Base-by-base conservation (phyloP, 2,888 invertebrate genomes). In the Leucania comma region DNA sequence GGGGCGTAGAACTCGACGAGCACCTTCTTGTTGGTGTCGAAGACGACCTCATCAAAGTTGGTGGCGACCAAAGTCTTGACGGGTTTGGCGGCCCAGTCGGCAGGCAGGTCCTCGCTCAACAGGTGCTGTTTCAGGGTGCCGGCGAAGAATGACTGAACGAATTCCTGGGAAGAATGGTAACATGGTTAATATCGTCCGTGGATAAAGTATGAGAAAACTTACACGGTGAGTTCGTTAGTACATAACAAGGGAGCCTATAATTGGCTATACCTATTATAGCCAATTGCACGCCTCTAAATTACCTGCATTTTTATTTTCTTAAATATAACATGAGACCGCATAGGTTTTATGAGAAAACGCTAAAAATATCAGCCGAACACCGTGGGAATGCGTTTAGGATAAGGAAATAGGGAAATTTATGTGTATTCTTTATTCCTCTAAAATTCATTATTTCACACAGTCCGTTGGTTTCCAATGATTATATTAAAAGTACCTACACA, bases 1-100 rank as follows among this genome's bases (percentile, higher is more conserved):
- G 99, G 99, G 66, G 99, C 99, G 95, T 99, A 99, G 97, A 99
- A 99, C 96, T 99, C 99, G 81, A 99, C 99, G 72, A 99, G 97
- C 62, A 99, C 99, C 89, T 98, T 97, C 96, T 99, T 99, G 84
- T 94, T 96, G 87, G 97, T 97, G 93, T 99, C 98, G 82, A 98
- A 97, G 62, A 97, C 99, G 84, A 99, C 98, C 84, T 98, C 97
- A 87, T 99, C 98, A 93, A 99, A 99, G 97, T 99, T 99, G 92
- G 97, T 98, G 80, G 99, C 98, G 68, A 99, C 99, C 72, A 99
- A 97, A 59, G 94, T 94, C 96, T 99, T 99, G 75, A 99, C 99
- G 67, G 99, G 98, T 86, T 97, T 97, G 91, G 98, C 98, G 94
- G 99, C 98, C 99, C 99, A 99, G 96, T 99, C 99, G 85, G 98